A percentile compares a stretch with the other conserved stretches of the same genome.
These are phyloP conservation scores for Leptobrachium leishanense DNA, from an alignment of 2,113 vertebrate species.

Conservation along the genomic window DNA sequence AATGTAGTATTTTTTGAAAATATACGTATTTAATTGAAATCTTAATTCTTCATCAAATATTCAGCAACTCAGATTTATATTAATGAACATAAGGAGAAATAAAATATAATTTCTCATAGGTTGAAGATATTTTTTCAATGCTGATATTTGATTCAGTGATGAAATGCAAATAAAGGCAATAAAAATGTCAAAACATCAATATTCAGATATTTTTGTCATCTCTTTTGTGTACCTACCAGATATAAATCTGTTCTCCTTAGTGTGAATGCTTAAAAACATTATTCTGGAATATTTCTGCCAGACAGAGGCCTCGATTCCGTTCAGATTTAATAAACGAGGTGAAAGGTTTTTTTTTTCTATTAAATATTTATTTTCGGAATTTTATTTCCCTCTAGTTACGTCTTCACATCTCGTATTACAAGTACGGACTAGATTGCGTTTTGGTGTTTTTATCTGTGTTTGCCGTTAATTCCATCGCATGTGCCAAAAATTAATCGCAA, in stretches of 20 bases:
- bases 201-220: too few species aligned
- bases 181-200: too few species aligned
- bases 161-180: too few species aligned
- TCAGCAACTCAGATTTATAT: too few species aligned
- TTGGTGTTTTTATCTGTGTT: slow-evolving; percentile 48
- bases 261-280: not conserved
- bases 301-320: not conserved
- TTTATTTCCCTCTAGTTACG: not conserved
- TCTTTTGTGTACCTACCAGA: not conserved
- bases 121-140: too few species aligned
- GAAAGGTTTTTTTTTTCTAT: not conserved
- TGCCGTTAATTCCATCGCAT: slow-evolving; percentile 59
- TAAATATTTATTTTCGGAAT: too few species aligned
- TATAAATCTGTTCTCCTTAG: not conserved
- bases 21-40: too few species aligned
- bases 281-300: slow-evolving; percentile 16
- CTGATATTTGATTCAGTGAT: too few species aligned
- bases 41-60: too few species aligned
- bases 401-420: not conserved
- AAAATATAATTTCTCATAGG: too few species aligned
- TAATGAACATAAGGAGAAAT: too few species aligned
- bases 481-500: slow-evolving; percentile 51
- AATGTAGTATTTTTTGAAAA: too few species aligned
- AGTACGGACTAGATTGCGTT: slow-evolving; percentile 1
- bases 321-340: not conserved